Evolutionary conservation across 2,888 invertebrate genomes (phyloP), one percentile per base, ranked within the genome.

Genomic region (Coronaproctus castanopsis): DNA sequence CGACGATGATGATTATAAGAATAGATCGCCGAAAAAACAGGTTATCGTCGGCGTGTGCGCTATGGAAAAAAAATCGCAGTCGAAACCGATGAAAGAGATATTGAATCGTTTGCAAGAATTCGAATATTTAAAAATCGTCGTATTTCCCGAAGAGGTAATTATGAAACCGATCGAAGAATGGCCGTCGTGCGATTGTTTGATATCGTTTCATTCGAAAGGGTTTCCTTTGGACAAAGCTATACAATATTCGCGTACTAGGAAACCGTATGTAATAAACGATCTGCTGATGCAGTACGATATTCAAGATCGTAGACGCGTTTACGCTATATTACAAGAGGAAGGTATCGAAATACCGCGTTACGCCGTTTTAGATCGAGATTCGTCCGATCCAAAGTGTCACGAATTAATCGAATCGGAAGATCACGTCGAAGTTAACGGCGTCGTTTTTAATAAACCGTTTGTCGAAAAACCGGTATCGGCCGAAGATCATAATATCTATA

Each of bases 391-490:
- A 5, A 88, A 86, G 77, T 83, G 79, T 81, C 87, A 89, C 71
- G 87, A 89, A 71, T 73, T 93, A 59, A 86, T 92, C 55, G 95
- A 97, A 72, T 88, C 88, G 0, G 97, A 97, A 71, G 96, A 97
- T 73, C 91, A 92, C 68, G 93, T 97, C 2, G 96, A 96, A 75
- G 91, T 97, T 54, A 92, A 95, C 71, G 93, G 93, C 3, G 82
- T 88, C 24, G 84, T 84, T 21, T 96, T 97, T 70, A 93, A 93
- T 70, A 96, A 97, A 70, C 98, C 98, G 0, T 98, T 98, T 75
- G 98, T 99, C 21, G 98, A 99, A 75, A 98, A 99, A 71, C 98
- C 98, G 0, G 90, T 99, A 5, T 93, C 93, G 21, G 98, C 98
- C 0, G 98, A 99, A 74, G 97, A 99, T 75, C 98, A 99, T 72